Evolutionary conservation across 2,797 vertebrate genomes (phyloP), one percentile per base, ranked within the genome.

Genomic region (Oophaga sylvatica): DNA sequence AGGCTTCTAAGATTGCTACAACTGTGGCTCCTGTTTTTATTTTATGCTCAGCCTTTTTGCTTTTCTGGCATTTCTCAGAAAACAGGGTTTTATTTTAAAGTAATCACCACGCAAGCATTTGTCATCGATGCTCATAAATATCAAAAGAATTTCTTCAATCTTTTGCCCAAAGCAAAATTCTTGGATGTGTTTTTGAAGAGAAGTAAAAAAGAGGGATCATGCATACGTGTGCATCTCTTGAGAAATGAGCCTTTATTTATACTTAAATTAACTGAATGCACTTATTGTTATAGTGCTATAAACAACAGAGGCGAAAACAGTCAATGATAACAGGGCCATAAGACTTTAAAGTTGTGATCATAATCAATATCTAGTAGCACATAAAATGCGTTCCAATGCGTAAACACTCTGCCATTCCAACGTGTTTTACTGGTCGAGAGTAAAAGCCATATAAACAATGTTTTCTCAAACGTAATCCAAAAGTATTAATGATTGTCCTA

Each of bases 141-240:
- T 79, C 87, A 87, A 87, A 87, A 84, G 87, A 57, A 53, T 31
- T 79, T 83, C 29, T 78, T 41, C 63, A 83, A 84, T 87, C 87
- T 87, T 22, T 87, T 70, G 87, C 87, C 87, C 87, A 60, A 70
- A 87, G 87, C 87, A 68, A 87, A 78, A 83, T 79, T 79, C 81
- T 60, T 83, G 76, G 75, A 75, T 62, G 63, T 79, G 73, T 87
- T 87, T 41, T 87, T 84, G 79, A 87, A 87, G 73, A 78, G 15
- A 45, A 87, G 62, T 67, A 83, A 77, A 68, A 78, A 87, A 87
- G 62, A 84, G 73, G 73, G 77, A 87, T 84, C 81, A 81, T 53
- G 63, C 81, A 71, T 26, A 57, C 80, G 22, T 71, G 68, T 68
- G 60, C 31, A 68, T 87, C 86, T 71, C 87, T 60, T 20, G 87